Base-by-base conservation (phyloP, 2,888 invertebrate species). In the Loripinus fragilis region DNA sequence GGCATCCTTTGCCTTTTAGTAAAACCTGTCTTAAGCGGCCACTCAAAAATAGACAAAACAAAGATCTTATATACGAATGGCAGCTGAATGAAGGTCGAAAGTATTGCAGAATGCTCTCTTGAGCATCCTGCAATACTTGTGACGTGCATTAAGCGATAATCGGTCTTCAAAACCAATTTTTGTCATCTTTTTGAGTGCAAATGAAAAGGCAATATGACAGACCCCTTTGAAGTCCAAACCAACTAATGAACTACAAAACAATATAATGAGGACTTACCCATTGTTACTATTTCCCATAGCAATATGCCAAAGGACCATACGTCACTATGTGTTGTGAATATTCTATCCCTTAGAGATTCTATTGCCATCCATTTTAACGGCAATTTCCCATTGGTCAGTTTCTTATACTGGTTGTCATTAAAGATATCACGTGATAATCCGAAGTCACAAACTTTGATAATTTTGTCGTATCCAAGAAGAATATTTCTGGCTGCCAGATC, bases 401-500 rank as follows among this genome's bases (percentile, higher is more conserved):
- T 97, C 86, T 95, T 96, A 91, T 98, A 98, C 84, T 97, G 95
- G 90, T 97, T 97, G 88, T 97, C 96, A 88, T 96, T 96, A 90
- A 97, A 97, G 48, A 97, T 95, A 91, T 97, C 97, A 41, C 97
- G 95, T 71, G 97, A 97, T 20, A 98, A 94, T 0, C 98, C 98
- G 91, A 98, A 98, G 94, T 98, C 98, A 0, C 97, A 97, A 79
- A 98, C 97, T 94, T 98, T 98, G 20, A 97, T 95, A 55, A 91
- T 85, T 74, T 92, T 93, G 85, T 91, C 88, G 76, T 90, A 91
- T 38, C 92, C 93, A 33, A 94, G 87, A 28, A 98, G 94, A 0
- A 98, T 95, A 92, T 98, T 98, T 64, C 98, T 95, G 0, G 98
- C 97, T 0, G 98, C 98, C 87, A 98, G 94, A 92, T 98, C 98